These are phyloP conservation scores for Hirudinaria manillensis DNA, from an alignment of 2,888 invertebrate genomes.

Conservation along the genomic window DNA sequence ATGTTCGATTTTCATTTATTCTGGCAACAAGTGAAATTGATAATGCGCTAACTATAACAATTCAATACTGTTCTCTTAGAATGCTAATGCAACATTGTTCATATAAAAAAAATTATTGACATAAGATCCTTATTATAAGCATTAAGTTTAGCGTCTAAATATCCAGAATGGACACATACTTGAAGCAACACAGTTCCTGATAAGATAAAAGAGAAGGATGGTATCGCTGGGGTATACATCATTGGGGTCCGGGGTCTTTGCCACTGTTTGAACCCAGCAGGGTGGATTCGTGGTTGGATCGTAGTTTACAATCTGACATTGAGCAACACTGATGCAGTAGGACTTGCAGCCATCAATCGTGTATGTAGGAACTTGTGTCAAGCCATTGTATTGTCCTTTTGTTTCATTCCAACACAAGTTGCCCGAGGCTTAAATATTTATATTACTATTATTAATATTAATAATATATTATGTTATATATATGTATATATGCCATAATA, in stretches of 20 bases:
- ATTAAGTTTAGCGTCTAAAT: not conserved
- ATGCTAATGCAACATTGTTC: too few species aligned
- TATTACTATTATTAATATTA: too few species aligned
- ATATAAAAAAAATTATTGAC: too few species aligned
- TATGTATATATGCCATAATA: too few species aligned
- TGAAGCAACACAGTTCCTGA: constrained; percentile 3
- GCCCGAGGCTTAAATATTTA: too few species aligned
- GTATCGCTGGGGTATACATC: not conserved
- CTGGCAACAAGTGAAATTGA: too few species aligned
- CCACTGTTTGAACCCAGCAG: constrained; percentile 25
- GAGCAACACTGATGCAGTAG: not conserved
- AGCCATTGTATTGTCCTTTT: not conserved
- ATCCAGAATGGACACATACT: not conserved
- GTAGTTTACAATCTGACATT: constrained; percentile 7
- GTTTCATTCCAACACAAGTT: constrained; percentile 18
- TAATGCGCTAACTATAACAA: too few species aligned
- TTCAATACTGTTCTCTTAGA: too few species aligned
- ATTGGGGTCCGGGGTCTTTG: not conserved
- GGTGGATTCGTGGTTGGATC: not conserved
- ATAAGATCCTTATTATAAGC: too few species aligned
- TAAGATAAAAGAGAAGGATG: not conserved
- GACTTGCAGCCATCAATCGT: not conserved
- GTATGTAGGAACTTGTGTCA: not conserved
- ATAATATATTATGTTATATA: too few species aligned
- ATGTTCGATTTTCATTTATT: too few species aligned